Base-by-base conservation (phyloP, 2,888 invertebrate genomes). In the Lysandra bellargus region DNA sequence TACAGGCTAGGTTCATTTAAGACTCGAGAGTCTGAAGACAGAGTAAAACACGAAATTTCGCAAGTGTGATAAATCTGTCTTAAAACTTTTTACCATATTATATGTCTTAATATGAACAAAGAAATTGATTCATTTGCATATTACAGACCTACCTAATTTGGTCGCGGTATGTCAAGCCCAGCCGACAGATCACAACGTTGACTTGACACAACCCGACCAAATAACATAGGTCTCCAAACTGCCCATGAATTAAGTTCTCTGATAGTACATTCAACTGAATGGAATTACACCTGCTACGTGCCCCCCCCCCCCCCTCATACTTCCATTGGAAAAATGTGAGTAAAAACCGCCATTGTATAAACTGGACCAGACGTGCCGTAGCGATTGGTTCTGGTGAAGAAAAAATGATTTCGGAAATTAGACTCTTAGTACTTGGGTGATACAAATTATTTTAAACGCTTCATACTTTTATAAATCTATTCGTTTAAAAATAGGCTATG, bases 221-320 rank as follows among this genome's bases (percentile, higher is more conserved):
- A 44, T 44, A 44, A 44, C 44, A 7, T 44, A 44, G 17, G 17
- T 17, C 57, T 17, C 37, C 37, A 37, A 40, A 6, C 17, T n/a
- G 60, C 4, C 5, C 1, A 60, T n/a, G 53, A 53, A 53, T 53
- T 3, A 53, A 57, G 1, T 57, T 57, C n/a, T 23, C 6, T 5
- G 6, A 17, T 1, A 30, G 64, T 64, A 30, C 64, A 74, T 44
- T 40, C 17, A 73, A 17, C 9, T 73, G 77, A 78, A 78, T 61
- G 60, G 49, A 64, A 78, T 75, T 49, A 14, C 76, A 76, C 76
- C 57, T 76, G 74, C 74, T 80, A 79, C 82, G 80, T 82, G 81
- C 79, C 89, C 88, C 83, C 85, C 88, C 89, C 89, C 90, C 44
- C 7, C 44, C 1, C 44, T 44, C 44, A 44, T 49, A 2, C 49